phyloP scores from a whole-genome alignment of 2,888 invertebrate genomes.

The Leucophenga montana region DNA sequence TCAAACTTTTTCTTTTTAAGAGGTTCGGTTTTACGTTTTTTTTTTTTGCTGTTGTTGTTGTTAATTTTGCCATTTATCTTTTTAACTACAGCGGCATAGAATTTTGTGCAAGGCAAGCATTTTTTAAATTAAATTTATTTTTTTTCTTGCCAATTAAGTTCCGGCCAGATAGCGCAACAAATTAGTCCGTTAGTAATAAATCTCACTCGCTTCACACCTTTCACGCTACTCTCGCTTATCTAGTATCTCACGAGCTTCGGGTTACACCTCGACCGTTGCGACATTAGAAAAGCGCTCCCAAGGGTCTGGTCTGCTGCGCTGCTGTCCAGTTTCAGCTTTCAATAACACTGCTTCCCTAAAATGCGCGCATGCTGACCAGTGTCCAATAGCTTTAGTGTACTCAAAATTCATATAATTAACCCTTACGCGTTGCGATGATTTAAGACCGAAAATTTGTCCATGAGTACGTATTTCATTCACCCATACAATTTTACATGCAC shows the following conservation, averaged over 20 bases:
- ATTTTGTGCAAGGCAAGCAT: constrained; percentile 34
- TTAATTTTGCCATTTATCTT: constrained; percentile 57
- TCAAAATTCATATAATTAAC: constrained; percentile 7
- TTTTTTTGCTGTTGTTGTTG: constrained; percentile 27
- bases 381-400: neutral
- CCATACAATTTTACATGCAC: too few species aligned
- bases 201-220: constrained; percentile 55
- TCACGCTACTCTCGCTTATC: neutral
- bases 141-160: neutral
- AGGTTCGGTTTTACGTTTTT: neutral
- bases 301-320: constrained; percentile 18
- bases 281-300: constrained; percentile 4
- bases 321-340: constrained; percentile 41
- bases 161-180: constrained; percentile 36
- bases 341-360: neutral
- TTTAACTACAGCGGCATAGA: constrained; percentile 42
- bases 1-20: neutral
- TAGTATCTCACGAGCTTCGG: constrained; percentile 16
- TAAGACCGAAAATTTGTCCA: too few species aligned
- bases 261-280: neutral
- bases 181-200: constrained; percentile 46
- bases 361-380: constrained; percentile 32
- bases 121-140: neutral
- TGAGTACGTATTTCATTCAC: too few species aligned
- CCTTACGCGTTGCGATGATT: neutral